These are phyloP conservation scores for Picus viridis DNA, from an alignment of 2,797 vertebrate species.

Conservation along the genomic window DNA sequence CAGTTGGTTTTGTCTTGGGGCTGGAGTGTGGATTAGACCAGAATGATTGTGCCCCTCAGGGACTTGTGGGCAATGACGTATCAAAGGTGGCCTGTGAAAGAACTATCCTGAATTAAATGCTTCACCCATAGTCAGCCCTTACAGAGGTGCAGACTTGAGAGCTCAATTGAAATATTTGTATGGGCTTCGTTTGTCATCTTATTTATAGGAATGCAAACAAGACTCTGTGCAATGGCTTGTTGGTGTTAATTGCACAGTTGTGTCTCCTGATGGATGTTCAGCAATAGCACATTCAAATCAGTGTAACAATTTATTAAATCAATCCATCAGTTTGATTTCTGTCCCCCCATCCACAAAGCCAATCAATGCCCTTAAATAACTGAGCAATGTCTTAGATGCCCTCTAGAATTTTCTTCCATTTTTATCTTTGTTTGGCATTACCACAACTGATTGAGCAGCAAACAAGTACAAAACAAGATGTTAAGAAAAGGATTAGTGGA, in stretches of 20 bases:
- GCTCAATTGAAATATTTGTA: neutral
- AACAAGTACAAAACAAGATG: neutral
- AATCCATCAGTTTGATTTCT: neutral
- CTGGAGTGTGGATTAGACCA: neutral
- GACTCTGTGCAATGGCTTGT: too few species aligned
- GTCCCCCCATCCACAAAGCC: neutral
- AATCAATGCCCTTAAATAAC: neutral
- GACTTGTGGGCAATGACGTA: neutral
- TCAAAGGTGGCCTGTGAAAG: neutral
- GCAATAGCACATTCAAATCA: neutral
- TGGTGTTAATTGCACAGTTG: neutral
- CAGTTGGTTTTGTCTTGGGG: neutral
- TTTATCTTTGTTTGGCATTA: neutral
- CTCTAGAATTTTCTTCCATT: neutral
- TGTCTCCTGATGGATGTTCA: neutral
- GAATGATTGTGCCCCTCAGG: neutral
- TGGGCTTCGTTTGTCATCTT: neutral
- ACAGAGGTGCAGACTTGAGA: neutral
- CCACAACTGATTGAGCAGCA: neutral
- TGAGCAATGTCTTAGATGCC: neutral
- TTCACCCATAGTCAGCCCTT: neutral
- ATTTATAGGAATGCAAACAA: neutral
- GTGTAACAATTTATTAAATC: neutral
- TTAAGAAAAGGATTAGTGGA: neutral
- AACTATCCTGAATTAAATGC: neutral